phyloP scores from a whole-genome alignment of 1,140 invertebrate genomes.

The Medauroidea extradentata region DNA sequence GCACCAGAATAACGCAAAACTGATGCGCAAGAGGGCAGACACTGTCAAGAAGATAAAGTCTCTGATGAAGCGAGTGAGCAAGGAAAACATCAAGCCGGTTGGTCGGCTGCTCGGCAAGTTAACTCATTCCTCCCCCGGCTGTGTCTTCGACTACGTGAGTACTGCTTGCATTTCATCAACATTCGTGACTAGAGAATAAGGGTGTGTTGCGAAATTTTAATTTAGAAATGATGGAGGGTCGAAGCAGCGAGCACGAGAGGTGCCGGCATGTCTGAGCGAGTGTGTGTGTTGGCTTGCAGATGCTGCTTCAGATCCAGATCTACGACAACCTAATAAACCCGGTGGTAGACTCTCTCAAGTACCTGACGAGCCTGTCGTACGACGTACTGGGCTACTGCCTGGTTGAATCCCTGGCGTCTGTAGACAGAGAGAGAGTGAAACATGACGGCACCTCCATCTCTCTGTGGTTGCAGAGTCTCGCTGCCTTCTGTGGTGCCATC shows the following conservation, averaged over 20 bases:
- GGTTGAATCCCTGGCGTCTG: constrained; percentile 81
- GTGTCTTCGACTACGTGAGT: constrained; percentile 91
- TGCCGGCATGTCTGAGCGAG: too few species aligned
- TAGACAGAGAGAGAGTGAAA: constrained; percentile 72
- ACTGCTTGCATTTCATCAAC: too few species aligned
- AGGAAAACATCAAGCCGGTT: constrained; percentile 97
- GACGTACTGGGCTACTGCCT: constrained; percentile 95
- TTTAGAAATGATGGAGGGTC: too few species aligned
- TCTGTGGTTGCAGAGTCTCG: constrained; percentile 89
- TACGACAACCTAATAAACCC: constrained; percentile 96
- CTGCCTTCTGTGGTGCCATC: constrained; percentile 90
- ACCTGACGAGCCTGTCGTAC: constrained; percentile 91
- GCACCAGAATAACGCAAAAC: constrained; percentile 71
- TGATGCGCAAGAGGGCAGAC: constrained; percentile 78
- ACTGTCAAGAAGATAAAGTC: constrained; percentile 90
- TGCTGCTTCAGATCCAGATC: constrained; percentile 88
- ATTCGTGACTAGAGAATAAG: too few species aligned
- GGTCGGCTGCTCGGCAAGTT: constrained; percentile 95
- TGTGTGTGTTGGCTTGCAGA: constrained; percentile 40
- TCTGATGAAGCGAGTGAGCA: constrained; percentile 96
- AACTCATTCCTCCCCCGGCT: constrained; percentile 91
- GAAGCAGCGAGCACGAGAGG: too few species aligned
- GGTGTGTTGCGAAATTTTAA: too few species aligned
- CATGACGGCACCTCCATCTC: constrained; percentile 92
- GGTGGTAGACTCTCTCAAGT: constrained; percentile 97